Evolutionary conservation across 2,113 vertebrate species (phyloP), one percentile per base, ranked within the genome.

Genomic region (Phrynosoma platyrhinos): DNA sequence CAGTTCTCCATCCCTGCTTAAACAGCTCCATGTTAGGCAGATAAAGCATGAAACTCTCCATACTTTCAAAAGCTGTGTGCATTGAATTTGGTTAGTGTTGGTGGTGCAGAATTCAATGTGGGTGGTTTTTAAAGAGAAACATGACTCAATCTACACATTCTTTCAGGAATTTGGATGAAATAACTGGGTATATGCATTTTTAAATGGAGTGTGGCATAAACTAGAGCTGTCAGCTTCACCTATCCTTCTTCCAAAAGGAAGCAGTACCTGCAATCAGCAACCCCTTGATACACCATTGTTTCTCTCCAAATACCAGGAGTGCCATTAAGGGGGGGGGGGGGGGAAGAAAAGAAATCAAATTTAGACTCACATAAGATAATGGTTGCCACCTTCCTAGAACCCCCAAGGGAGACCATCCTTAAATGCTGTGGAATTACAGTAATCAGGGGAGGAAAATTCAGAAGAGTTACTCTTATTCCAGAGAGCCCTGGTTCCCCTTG

Each of bases 361-460:
- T 25, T 87, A 89, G 0, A 92, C 58, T 64, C 93, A 42, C 91
- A 68, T 79, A 27, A 87, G 76, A 84, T 18, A 69, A 58, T 20
- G 12, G 64, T 69, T 83, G 2, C 58, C 91, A 82, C 32, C 72
- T 71, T 23, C 85, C 74, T 78, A 6, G 69, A 79, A 87, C 5
- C 93, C 90, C 80, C 90, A 62, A 47, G 40, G 92, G 47, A 0
- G 0, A 91, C 36, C 72, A 64, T 90, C 21, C 85, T 94, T 90
- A 92, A 95, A 91, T 92, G 90, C 69, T 88, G 88, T 83, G 86
- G 88, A 93, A 95, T 86, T 90, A 90, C 82, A 89, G 88, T 90
- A 93, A 93, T 55, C 92, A 87, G 40, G 42, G n/a, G 85, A 30
- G 64, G 9, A 23, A 88, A 21, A 93, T 53, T 88, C 0, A 83